phyloP scores from a whole-genome alignment of 2,888 invertebrate genomes.

The Dusona sp. region DNA sequence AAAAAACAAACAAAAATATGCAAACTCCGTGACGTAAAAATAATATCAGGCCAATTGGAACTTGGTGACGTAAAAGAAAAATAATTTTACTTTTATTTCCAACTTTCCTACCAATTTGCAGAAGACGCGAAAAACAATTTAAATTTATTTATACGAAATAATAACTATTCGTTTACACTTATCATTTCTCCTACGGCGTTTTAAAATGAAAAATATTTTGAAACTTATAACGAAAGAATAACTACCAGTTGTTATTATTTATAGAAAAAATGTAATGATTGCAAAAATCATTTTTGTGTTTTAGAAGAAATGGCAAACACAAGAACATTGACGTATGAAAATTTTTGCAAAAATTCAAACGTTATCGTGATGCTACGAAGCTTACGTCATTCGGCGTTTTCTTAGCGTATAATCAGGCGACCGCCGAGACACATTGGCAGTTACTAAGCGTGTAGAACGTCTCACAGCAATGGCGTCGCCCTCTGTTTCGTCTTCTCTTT shows the following conservation, averaged over 20 bases:
- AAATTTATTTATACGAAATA: not conserved
- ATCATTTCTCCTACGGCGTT: too few species aligned
- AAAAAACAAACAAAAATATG: not conserved
- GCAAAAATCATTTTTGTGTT: not conserved
- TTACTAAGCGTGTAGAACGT: conserved; percentile 58
- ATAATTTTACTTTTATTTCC: not conserved
- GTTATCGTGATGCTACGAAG: conserved; percentile 1
- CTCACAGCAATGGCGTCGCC: conserved; percentile 40
- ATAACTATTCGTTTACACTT: not conserved
- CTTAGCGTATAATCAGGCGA: conserved; percentile 57
- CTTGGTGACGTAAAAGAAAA: not conserved
- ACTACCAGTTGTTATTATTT: not conserved
- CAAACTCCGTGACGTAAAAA: conserved; percentile 2
- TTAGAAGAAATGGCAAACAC: not conserved
- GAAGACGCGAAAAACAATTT: not conserved
- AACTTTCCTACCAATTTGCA: not conserved
- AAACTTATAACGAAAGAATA: too few species aligned
- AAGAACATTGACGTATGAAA: not conserved
- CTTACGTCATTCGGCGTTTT: conserved; percentile 9
- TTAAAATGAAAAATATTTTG: too few species aligned
- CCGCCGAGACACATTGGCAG: conserved; percentile 61
- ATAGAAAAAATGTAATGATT: not conserved
- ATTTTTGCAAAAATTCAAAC: not conserved
- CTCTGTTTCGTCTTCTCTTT: not conserved
- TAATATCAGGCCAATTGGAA: not conserved